Conservation (phyloP, 2,888 invertebrate species). For the Volucella bombylans region DNA sequence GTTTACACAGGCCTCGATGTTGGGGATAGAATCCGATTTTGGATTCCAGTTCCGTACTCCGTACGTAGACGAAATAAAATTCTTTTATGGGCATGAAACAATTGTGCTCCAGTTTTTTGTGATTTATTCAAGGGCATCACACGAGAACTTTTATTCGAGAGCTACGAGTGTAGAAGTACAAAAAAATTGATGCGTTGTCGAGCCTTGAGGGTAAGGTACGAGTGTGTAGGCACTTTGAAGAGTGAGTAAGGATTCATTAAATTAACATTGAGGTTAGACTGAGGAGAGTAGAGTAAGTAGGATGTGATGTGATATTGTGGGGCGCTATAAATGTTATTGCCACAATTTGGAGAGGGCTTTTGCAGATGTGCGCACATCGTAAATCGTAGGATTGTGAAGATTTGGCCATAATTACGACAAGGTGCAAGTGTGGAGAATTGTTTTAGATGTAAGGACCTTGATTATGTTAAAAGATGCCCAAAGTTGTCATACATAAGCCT, state of each 20-base stretch:
- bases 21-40: slow-evolving; percentile 9
- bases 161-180: background rate
- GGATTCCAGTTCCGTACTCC: background rate
- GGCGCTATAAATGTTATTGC: no score
- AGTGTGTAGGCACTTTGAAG: background rate
- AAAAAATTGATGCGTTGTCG: no score
- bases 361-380: no score
- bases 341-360: no score
- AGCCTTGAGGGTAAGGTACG: background rate
- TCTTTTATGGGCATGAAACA: slow-evolving; percentile 28
- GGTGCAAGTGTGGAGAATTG: no score
- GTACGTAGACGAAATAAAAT: slow-evolving; percentile 28
- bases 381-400: no score
- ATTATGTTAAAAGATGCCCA: no score
- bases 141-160: slow-evolving; percentile 4
- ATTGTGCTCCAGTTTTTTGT: slow-evolving; percentile 8
- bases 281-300: no score
- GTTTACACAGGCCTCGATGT: slow-evolving; percentile 7
- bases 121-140: background rate
- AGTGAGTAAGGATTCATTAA: background rate
- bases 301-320: no score
- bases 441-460: no score
- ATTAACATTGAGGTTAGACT: slow-evolving; percentile 13
- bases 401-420: no score
- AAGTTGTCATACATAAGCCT: no score